phyloP scores from a whole-genome alignment of 2,113 vertebrate genomes.

The Lynx canadensis region DNA sequence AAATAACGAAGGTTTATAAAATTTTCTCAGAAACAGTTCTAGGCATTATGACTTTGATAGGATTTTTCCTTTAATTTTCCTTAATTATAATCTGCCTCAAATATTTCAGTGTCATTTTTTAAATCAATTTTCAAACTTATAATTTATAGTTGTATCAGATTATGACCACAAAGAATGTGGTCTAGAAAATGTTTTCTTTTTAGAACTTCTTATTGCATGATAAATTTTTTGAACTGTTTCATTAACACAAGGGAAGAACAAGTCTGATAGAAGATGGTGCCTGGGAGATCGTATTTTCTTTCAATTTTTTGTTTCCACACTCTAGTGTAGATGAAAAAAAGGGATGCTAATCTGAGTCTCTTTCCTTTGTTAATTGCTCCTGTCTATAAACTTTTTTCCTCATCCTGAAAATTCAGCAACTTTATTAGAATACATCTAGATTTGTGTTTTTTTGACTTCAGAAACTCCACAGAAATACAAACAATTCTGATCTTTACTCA shows the following conservation, averaged over 20 bases:
- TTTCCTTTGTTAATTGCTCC: background rate
- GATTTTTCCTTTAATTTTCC: background rate
- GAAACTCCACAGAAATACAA: background rate
- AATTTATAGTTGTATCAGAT: constrained; percentile 1
- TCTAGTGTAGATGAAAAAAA: background rate
- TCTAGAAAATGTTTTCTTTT: background rate
- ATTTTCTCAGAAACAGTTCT: background rate
- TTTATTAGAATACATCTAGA: background rate
- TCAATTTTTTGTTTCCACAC: background rate
- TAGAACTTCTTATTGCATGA: background rate
- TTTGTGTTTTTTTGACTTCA: background rate
- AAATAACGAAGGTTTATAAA: background rate
- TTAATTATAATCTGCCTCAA: background rate
- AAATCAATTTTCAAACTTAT: background rate
- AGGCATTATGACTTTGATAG: background rate
- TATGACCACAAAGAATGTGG: background rate
- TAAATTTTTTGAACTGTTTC: background rate
- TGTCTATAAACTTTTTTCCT: background rate
- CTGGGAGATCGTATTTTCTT: background rate
- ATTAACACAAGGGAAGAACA: background rate
- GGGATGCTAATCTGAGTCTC: background rate
- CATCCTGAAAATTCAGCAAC: background rate
- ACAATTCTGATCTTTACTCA: background rate
- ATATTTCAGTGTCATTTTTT: background rate
- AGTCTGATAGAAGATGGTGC: background rate